Evolutionary conservation across 2,888 invertebrate species (phyloP).

Genomic region (Tetranychus piercei): DNA sequence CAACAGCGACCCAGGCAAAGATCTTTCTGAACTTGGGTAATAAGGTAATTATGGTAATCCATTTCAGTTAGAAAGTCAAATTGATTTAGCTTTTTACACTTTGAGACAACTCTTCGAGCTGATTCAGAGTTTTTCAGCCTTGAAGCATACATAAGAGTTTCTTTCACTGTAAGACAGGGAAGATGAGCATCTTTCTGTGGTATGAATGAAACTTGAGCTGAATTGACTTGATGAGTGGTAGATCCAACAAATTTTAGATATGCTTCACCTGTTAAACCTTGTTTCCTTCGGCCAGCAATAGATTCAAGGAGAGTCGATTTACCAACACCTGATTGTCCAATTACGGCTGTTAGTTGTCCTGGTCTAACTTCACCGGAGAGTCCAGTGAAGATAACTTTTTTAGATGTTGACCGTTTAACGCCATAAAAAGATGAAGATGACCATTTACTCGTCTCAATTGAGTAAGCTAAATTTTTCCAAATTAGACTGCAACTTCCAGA

Average conservation of each 20-base stretch:
- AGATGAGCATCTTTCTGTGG: conserved; percentile 19
- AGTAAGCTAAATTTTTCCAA: conserved; percentile 1
- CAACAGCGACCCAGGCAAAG: conserved; percentile 3
- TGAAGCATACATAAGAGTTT: conserved; percentile 21
- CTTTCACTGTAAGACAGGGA: conserved; percentile 21
- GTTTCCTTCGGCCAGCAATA: conserved; percentile 14
- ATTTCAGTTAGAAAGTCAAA: conserved; percentile 3
- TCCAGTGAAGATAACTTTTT: conserved; percentile 5
- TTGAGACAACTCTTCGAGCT: neutral
- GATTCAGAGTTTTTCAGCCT: conserved; percentile 19
- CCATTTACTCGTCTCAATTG: neutral
- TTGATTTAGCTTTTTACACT: neutral
- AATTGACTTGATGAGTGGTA: conserved; percentile 8
- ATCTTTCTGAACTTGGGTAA: conserved; percentile 2
- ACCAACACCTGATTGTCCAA: conserved; percentile 21
- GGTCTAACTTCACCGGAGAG: conserved; percentile 14
- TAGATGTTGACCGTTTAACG: neutral
- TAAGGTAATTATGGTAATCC: conserved; percentile 8
- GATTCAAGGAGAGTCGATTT: conserved; percentile 21
- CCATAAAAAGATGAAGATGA: neutral
- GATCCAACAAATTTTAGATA: conserved; percentile 6
- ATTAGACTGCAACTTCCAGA: neutral
- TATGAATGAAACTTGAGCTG: conserved; percentile 21
- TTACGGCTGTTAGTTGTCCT: conserved; percentile 20
- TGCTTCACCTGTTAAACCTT: conserved; percentile 18